Percentiles rank a stretch among this genome's conserved stretches.
phyloP scores from a whole-genome alignment of 92 coral and sea anemone species.

The Phenganax subtilis region DNA sequence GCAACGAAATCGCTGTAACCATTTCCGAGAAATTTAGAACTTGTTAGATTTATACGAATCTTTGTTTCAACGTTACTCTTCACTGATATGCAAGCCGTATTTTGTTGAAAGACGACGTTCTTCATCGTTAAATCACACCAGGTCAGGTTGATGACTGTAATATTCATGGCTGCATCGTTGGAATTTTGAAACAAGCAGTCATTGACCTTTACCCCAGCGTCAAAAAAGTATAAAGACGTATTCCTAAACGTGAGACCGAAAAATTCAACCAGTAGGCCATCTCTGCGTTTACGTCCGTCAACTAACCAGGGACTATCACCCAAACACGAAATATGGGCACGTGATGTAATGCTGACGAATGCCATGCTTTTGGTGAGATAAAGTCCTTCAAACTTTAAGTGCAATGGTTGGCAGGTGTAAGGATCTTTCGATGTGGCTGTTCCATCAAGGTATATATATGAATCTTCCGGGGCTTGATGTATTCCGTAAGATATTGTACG shows the following conservation, averaged over 20 bases:
- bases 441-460: constrained; percentile 31
- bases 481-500: no score
- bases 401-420: constrained; percentile 21
- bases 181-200: constrained; percentile 27
- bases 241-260: constrained; percentile 34
- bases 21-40: constrained; percentile 30
- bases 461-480: no score
- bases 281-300: constrained; percentile 17
- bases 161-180: constrained; percentile 3
- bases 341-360: constrained; percentile 29
- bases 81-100: constrained; percentile 30
- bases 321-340: constrained; percentile 24
- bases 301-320: constrained; percentile 27
- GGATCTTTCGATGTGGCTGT: constrained; percentile 32
- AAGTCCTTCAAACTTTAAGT: constrained; percentile 16
- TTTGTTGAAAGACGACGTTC: constrained; percentile 22
- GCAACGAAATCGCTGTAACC: not conserved
- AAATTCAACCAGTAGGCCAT: constrained; percentile 6
- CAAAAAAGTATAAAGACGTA: constrained; percentile 38
- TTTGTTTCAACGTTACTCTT: not conserved
- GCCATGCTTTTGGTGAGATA: constrained; percentile 29
- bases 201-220: constrained; percentile 10
- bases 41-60: constrained; percentile 11
- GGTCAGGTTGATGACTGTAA: constrained; percentile 10
- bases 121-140: constrained; percentile 11